phyloP scores from a whole-genome alignment of 2,797 vertebrate species.

The Chromis chromis region DNA sequence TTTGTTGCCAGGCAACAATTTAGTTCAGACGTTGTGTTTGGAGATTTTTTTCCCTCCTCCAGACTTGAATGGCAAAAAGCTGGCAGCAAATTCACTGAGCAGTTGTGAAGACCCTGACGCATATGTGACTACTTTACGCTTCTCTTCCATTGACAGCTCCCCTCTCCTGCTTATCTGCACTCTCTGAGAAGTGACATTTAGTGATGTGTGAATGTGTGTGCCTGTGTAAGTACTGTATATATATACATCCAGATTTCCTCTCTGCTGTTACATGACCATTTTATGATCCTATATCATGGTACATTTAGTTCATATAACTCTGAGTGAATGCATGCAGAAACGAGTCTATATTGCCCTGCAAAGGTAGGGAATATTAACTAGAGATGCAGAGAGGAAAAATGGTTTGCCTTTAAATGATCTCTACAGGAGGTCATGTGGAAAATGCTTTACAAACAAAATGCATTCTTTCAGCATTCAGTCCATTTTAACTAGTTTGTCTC shows the following conservation, averaged over 20 bases:
- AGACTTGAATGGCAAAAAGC: constrained; percentile 35
- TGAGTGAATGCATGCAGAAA: constrained; percentile 19
- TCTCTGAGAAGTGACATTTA: constrained; percentile 51
- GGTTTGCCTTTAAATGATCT: not conserved
- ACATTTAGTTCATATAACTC: constrained; percentile 3
- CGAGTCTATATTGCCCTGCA: not conserved
- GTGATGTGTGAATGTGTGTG: not conserved
- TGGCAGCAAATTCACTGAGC: constrained; percentile 53
- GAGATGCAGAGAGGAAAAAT: not conserved
- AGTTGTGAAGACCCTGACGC: constrained; percentile 38
- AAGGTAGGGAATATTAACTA: not conserved
- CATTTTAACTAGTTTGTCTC: too few species aligned
- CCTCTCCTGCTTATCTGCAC: constrained; percentile 53
- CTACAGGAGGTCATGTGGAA: too few species aligned
- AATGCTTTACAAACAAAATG: not conserved
- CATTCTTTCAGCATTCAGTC: not conserved
- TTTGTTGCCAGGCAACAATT: constrained; percentile 56
- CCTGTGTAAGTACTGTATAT: not conserved
- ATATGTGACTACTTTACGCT: constrained; percentile 52
- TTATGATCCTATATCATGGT: constrained; percentile 4
- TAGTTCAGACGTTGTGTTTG: constrained; percentile 29
- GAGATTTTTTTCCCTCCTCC: constrained; percentile 4
- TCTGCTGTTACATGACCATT: constrained; percentile 7
- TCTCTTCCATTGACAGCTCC: constrained; percentile 62
- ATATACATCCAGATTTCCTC: not conserved